These are phyloP conservation scores for Tiphia femorata DNA, from an alignment of 2,888 invertebrate species.

Conservation along the genomic window DNA sequence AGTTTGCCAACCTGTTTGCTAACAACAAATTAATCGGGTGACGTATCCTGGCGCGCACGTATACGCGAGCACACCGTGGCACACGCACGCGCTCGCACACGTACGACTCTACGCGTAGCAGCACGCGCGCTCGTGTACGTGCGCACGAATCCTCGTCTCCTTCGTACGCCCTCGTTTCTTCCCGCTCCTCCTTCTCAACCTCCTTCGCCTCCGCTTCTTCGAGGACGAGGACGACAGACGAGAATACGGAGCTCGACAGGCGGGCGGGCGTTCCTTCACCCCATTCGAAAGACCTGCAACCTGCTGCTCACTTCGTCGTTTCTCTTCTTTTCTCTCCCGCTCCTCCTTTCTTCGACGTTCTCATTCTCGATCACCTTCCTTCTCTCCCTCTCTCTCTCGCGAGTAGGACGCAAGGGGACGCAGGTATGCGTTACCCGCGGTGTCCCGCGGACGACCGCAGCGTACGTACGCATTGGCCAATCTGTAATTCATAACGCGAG, in stretches of 20 bases:
- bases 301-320: conserved; percentile 45
- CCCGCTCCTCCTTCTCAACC: conserved; percentile 3
- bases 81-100: neutral
- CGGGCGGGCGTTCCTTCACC: conserved; percentile 56
- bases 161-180: conserved; percentile 11
- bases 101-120: conserved; percentile 8
- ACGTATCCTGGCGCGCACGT: conserved; percentile 52
- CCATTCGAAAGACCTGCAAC: conserved; percentile 47
- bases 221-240: conserved; percentile 42
- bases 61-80: neutral
- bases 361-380: no score
- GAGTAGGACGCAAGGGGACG: conserved; percentile 14
- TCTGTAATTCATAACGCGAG: conserved; percentile 63
- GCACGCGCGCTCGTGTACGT: neutral
- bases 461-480: conserved; percentile 52
- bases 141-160: conserved; percentile 17
- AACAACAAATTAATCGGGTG: conserved; percentile 67
- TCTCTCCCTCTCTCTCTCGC: neutral
- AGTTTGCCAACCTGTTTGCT: conserved; percentile 67
- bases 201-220: conserved; percentile 10
- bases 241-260: conserved; percentile 40
- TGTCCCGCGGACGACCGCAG: conserved; percentile 37
- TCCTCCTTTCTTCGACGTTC: conserved; percentile 13
- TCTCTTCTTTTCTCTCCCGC: conserved; percentile 7
- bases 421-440: conserved; percentile 48